phyloP scores from a whole-genome alignment of 2,113 vertebrate species.

The Malaclemys terrapin region DNA sequence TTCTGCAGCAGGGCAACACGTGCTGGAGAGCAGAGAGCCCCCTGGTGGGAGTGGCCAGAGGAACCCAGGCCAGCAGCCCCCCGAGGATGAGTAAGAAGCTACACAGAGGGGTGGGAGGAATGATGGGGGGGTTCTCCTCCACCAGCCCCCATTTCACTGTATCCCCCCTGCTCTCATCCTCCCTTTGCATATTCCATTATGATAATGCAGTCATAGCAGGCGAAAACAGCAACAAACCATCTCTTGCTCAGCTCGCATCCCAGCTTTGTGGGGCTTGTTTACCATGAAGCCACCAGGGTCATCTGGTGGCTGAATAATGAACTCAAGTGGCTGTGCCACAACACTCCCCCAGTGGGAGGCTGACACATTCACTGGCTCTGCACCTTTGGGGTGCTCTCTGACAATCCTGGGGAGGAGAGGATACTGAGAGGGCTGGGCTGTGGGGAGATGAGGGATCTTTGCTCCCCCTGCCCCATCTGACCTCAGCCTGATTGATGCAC shows the following conservation, averaged over 20 bases:
- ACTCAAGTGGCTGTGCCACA: background rate
- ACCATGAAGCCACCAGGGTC: background rate
- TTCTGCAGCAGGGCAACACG: conserved; percentile 50
- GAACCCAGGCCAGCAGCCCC: conserved; percentile 50
- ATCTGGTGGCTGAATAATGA: background rate
- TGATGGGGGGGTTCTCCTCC: background rate
- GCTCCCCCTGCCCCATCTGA: background rate
- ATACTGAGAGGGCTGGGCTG: background rate
- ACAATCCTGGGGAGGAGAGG: background rate
- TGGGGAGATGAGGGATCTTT: too few species aligned
- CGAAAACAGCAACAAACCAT: background rate
- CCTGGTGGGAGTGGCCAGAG: background rate
- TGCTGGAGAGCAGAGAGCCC: conserved; percentile 50
- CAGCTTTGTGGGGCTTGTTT: background rate
- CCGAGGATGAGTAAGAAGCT: background rate
- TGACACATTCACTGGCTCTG: background rate
- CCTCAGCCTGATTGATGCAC: background rate
- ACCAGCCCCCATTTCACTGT: background rate
- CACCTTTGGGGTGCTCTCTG: background rate
- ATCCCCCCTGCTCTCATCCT: background rate
- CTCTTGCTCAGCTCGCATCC: background rate
- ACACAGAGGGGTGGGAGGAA: background rate
- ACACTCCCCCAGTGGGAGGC: background rate
- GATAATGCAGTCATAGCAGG: background rate
- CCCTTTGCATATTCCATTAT: background rate